Evolutionary conservation across 2,888 invertebrate genomes (phyloP).

Genomic region (Lasioglossum calceatum): DNA sequence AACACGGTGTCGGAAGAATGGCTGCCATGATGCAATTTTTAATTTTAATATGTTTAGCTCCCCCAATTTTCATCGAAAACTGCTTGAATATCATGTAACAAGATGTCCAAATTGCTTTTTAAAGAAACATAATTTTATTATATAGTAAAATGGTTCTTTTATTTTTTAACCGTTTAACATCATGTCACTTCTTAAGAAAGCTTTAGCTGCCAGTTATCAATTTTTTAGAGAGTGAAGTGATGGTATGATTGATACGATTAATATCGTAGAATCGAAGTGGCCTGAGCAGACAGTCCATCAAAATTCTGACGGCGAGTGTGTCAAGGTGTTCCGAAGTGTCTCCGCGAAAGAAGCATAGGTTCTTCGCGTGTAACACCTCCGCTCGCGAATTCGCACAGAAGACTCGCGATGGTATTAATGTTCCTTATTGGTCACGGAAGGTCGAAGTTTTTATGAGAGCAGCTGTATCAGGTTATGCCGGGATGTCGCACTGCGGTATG

Average conservation of each 20-base stretch:
- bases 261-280: background rate
- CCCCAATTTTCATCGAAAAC: too few relatives aligned
- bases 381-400: slow-evolving; percentile 32
- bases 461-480: slow-evolving; percentile 51
- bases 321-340: background rate
- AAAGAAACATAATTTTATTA: background rate
- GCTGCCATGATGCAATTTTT: too few relatives aligned
- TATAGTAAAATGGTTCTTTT: background rate
- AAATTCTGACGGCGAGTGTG: background rate
- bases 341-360: background rate
- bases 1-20: too few relatives aligned
- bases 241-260: background rate
- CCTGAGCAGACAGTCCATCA: background rate
- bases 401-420: slow-evolving; percentile 18
- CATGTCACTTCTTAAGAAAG: too few relatives aligned
- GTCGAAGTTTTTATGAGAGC: slow-evolving; percentile 50
- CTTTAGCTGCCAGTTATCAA: background rate
- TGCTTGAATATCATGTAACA: background rate
- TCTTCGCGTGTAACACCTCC: slow-evolving; percentile 15
- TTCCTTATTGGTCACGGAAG: slow-evolving; percentile 39
- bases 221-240: background rate
- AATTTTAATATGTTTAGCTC: too few relatives aligned
- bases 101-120: background rate
- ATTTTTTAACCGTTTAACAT: too few relatives aligned
- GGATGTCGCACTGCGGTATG: slow-evolving; percentile 77